Evolutionary conservation across 2,113 vertebrate species (phyloP), one percentile per base, ranked within the genome.

Genomic region (Strix aluco): DNA sequence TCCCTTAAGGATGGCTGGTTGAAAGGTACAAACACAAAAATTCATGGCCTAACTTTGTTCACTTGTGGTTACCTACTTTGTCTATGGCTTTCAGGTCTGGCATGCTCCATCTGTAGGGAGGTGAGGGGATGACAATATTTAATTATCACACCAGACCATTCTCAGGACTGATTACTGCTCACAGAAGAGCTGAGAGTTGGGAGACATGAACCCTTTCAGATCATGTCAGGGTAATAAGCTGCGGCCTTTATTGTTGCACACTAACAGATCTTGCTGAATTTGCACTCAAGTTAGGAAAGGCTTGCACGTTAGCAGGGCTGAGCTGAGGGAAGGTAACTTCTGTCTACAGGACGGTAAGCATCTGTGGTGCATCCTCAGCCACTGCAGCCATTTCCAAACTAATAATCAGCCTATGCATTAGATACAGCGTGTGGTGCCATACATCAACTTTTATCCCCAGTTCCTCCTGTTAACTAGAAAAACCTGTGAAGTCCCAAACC

Each of bases 361-460:
- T 30, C 30, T 3, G 17, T 5, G 55, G 29, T 30, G 36, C 58
- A 67, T 26, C 59, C 32, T 62, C 71, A 82, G 63, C 30, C 62
- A 55, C 54, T 19, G 14, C 62, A 59, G 69, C 30, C 38, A 25
- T 13, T 71, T 36, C 62, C 62, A 61, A 65, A 63, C 17, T 8
- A 52, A 47, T 46, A 32, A 26, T 0, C 0, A 0, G 26, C 44
- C 47, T 51, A 13, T 11, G 20, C 32, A 59, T 62, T 13, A 44
- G 40, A 38, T 10, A 65, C 32, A 71, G 15, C 0, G 9, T 12
- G 22, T 38, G 63, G 29, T 2, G 15, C 54, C 0, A n/a, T 13
- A 65, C 12, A 34, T 9, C 20, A 52, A 27, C 17, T 86, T 40
- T 10, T 73, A 18, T 10, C 19, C 40, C 34, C 46, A 66, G 49